A percentile compares a stretch with the other conserved stretches of the same genome.
phyloP scores from a whole-genome alignment of 1,140 invertebrate genomes.

The Doryteuthis pealeii region DNA sequence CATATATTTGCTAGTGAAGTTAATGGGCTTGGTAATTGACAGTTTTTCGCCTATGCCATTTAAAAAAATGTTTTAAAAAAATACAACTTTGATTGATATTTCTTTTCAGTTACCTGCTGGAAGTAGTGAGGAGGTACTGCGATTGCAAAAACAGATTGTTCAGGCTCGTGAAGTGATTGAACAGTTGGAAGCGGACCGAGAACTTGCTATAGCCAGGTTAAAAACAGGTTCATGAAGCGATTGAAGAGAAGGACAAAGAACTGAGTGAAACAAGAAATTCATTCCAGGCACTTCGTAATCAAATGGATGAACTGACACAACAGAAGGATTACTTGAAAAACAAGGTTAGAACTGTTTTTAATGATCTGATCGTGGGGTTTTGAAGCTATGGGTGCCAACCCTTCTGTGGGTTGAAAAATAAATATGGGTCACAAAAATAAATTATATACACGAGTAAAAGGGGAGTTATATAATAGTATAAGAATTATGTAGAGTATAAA shows the following conservation, averaged over 20 bases:
- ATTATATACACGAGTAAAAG: no score
- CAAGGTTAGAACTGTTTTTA: constrained; percentile 37
- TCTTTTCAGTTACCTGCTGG: neutral
- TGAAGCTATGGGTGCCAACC: no score
- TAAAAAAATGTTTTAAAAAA: no score
- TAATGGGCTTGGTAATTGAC: no score
- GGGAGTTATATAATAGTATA: no score
- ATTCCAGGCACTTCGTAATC: constrained; percentile 65
- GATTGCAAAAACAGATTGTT: constrained; percentile 50
- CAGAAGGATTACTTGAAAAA: constrained; percentile 60
- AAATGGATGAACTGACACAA: constrained; percentile 59
- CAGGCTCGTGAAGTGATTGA: constrained; percentile 52
- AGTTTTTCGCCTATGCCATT: no score
- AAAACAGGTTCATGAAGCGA: constrained; percentile 50
- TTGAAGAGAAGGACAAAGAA: constrained; percentile 66
- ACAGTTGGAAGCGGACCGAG: constrained; percentile 50
- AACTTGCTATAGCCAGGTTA: constrained; percentile 51
- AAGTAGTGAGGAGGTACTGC: constrained; percentile 11
- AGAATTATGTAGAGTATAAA: no score
- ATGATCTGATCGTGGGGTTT: no score
- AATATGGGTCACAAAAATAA: no score
- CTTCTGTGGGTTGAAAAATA: no score
- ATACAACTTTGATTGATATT: no score
- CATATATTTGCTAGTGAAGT: no score
- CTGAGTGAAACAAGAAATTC: constrained; percentile 52